Evolutionary conservation across 2,113 vertebrate genomes (phyloP).

Genomic region (Amphiprion percula): DNA sequence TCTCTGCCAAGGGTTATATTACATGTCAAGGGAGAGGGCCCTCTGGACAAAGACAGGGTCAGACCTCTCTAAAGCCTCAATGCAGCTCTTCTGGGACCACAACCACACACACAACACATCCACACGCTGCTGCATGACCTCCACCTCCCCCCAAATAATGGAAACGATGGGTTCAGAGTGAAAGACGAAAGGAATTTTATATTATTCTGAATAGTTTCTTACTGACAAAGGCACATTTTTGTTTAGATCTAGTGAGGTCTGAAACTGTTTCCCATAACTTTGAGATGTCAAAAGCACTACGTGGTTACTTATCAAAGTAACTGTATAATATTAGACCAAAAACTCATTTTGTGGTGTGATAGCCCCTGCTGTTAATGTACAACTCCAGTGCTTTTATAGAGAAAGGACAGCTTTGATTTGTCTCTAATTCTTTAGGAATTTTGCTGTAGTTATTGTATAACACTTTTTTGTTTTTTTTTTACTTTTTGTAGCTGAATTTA

Average conservation of each 20-base stretch:
- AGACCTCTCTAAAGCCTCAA: constrained; percentile 58
- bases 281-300: constrained; percentile 69
- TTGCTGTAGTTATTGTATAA: constrained; percentile 84
- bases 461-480: constrained; percentile 21
- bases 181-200: constrained; percentile 44
- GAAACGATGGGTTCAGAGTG: constrained; percentile 37
- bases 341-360: constrained; percentile 37
- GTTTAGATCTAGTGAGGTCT: constrained; percentile 70
- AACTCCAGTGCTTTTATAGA: constrained; percentile 49
- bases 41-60: constrained; percentile 67
- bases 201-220: constrained; percentile 52
- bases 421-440: constrained; percentile 68
- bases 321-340: constrained; percentile 46
- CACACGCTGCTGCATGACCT: constrained; percentile 53
- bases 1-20: constrained; percentile 69
- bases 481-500: constrained; percentile 55
- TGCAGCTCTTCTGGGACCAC: constrained; percentile 55
- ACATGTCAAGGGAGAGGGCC: constrained; percentile 64
- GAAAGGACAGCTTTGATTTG: constrained; percentile 53
- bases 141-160: constrained; percentile 36
- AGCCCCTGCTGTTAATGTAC: constrained; percentile 42
- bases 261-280: constrained; percentile 65
- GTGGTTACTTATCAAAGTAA: constrained; percentile 55
- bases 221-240: constrained; percentile 54
- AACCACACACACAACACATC: constrained; percentile 21